Evolutionary conservation across 2,113 vertebrate species (phyloP).

Genomic region (Hemibagrus wyckioides): DNA sequence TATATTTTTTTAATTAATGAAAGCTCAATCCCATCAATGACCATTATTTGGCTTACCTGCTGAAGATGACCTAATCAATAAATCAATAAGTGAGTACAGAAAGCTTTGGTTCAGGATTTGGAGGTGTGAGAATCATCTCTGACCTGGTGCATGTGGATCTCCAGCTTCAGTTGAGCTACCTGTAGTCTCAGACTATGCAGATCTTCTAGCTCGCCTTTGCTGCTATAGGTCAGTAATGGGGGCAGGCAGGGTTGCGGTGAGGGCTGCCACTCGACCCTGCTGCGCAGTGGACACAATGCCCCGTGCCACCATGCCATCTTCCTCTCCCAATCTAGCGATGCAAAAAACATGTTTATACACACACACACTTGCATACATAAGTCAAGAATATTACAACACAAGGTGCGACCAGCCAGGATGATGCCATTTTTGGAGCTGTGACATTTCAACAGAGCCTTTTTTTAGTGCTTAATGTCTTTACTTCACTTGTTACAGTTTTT

Average conservation of each 20-base stretch:
- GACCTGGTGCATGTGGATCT: slow-evolving; percentile 84
- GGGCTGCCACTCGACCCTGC: slow-evolving; percentile 52
- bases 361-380: too few species aligned
- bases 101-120: background rate
- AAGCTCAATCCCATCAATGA: background rate
- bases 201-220: slow-evolving; percentile 76
- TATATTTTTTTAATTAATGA: background rate
- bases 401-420: background rate
- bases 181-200: slow-evolving; percentile 76
- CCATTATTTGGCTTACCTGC: background rate
- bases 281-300: slow-evolving; percentile 40
- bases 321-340: slow-evolving; percentile 69
- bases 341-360: too few species aligned
- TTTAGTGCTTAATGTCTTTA: background rate
- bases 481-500: background rate
- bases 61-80: background rate
- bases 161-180: slow-evolving; percentile 79
- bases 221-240: slow-evolving; percentile 77
- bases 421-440: background rate
- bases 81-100: background rate
- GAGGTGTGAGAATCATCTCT: background rate
- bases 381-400: background rate
- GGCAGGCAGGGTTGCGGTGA: slow-evolving; percentile 32
- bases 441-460: background rate
- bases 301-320: slow-evolving; percentile 63